These are phyloP conservation scores for Rhadina sibilatrix DNA, from an alignment of 2,113 vertebrate species.

Conservation along the genomic window DNA sequence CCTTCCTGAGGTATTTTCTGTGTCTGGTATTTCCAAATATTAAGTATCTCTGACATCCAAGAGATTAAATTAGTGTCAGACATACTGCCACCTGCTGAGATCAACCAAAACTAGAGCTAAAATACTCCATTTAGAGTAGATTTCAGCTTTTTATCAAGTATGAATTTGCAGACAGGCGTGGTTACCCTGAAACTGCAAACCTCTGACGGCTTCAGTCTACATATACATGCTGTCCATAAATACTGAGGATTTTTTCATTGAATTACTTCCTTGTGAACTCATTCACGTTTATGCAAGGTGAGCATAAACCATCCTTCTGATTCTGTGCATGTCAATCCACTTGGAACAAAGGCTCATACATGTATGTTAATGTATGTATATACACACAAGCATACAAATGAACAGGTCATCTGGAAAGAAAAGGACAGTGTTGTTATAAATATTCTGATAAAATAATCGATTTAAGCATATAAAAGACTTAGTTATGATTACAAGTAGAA, in stretches of 20 bases:
- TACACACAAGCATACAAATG: background rate
- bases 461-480: background rate
- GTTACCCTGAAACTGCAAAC: background rate
- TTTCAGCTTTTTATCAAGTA: background rate
- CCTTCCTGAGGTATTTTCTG: background rate
- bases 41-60: background rate
- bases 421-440: background rate
- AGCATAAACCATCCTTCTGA: fast-evolving
- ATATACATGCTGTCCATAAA: fast-evolving
- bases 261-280: background rate
- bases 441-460: background rate
- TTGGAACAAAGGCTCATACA: background rate
- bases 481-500: background rate
- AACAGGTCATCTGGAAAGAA: background rate
- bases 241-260: background rate
- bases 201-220: background rate
- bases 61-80: background rate
- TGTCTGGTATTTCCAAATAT: background rate
- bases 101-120: background rate
- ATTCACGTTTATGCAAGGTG: background rate
- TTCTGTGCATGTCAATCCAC: background rate
- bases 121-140: background rate
- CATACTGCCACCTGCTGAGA: constrained; percentile 9
- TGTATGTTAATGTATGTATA: fast-evolving
- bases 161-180: background rate